These are phyloP conservation scores for Eulemur albifrons DNA, from an alignment of 2,797 vertebrate genomes.

Conservation along the genomic window DNA sequence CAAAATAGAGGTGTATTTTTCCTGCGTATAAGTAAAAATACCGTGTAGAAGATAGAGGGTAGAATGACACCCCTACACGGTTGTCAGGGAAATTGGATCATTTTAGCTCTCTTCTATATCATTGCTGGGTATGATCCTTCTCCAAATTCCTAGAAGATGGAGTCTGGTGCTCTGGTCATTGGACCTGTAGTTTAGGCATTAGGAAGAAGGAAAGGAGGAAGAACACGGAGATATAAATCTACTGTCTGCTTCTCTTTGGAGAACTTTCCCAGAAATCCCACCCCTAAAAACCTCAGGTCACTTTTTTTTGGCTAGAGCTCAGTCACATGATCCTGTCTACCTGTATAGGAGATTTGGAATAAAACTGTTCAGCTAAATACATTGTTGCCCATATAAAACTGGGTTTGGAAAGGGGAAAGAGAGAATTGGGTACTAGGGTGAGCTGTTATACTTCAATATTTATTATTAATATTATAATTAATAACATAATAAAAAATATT, in stretches of 20 bases:
- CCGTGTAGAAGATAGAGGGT: not conserved
- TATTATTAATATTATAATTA: not conserved
- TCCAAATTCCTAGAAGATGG: not conserved
- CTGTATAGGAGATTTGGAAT: not conserved
- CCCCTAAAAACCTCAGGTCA: not conserved
- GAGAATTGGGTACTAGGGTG: not conserved
- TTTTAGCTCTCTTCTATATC: fast-evolving
- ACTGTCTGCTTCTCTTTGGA: not conserved
- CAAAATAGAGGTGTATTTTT: not conserved
- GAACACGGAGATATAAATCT: not conserved
- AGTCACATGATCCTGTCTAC: not conserved
- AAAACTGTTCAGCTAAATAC: not conserved
- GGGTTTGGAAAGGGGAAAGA: not conserved
- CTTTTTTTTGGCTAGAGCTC: not conserved
- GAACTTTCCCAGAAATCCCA: not conserved
- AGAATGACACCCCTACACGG: not conserved
- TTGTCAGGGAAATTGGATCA: not conserved
- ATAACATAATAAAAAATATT: too few species aligned
- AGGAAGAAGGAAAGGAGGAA: not conserved
- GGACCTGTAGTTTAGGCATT: not conserved
- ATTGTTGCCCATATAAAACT: not conserved
- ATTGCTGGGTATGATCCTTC: fast-evolving
- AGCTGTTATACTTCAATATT: not conserved
- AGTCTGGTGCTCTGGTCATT: not conserved
- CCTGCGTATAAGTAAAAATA: not conserved